Base-by-base conservation (phyloP, 2,797 vertebrate genomes). In the Argentina silus region DNA sequence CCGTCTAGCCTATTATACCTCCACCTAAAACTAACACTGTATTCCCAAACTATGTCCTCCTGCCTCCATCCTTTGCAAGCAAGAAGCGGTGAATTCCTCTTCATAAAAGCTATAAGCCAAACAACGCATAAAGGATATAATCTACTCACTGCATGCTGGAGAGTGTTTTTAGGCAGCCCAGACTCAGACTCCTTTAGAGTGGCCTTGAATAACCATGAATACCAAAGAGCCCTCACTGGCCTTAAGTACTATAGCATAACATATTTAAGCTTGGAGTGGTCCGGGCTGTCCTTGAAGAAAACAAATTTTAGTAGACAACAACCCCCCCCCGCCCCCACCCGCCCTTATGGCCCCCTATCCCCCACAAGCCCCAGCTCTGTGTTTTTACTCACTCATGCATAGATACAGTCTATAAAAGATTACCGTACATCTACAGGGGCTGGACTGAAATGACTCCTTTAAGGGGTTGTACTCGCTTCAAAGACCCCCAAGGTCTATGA, bases 251-350 rank as follows among this genome's bases (percentile, higher is more conserved):
- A 74, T 77, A 81, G 82, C 63, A 57, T 86, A 84, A 84, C 61
- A 73, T 81, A 83, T 77, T 85, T 81, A 85, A 82, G 73, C 72
- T 64, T 64, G 19, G 57, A 76, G 50, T 67, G 72, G 82, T 78
- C 81, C 81, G 77, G 72, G 70, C 72, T 69, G 77, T 73, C 79
- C 81, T 65, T 77, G 67, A 83, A 72, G 73, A 74, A 74, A 84
- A 82, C 66, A 74, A 75, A 85, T 77, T 62, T 77, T 77, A 69
- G 21, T 27, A 15, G 36, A 17, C 61, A 36, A 63, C 7, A 0
- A 57, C 42, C 0, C 12, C 51, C 23, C 15, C 45, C 69, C 62
- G 7, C 19, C 66, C 27, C 2, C 7, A 6, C 27, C 44, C 36
- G 1, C 27, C 27, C 27, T 2, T 36, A 36, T 36, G 27, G 27